Percentiles rank a stretch among this genome's conserved stretches.
These are phyloP conservation scores for Amitus sp. DNA, from an alignment of 2,888 invertebrate genomes.

Conservation along the genomic window DNA sequence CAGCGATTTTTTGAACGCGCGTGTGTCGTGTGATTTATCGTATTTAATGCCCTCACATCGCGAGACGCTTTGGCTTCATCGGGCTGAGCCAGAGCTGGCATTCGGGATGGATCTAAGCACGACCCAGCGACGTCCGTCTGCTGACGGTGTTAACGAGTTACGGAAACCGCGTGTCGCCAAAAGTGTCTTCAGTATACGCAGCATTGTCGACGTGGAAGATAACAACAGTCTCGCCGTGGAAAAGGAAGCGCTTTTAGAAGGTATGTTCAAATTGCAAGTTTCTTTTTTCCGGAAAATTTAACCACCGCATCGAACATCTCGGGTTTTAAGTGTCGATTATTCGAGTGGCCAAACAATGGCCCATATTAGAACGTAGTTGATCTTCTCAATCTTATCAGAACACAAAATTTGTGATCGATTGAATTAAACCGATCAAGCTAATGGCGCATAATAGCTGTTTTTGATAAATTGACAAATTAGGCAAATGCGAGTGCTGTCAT, in stretches of 20 bases:
- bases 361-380: too few species aligned
- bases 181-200: slow-evolving; percentile 71
- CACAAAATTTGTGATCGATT: too few species aligned
- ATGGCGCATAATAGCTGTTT: too few species aligned
- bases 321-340: too few species aligned
- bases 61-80: not conserved
- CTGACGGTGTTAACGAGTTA: slow-evolving; percentile 60
- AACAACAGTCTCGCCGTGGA: slow-evolving; percentile 50
- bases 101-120: slow-evolving; percentile 67
- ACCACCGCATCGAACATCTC: too few species aligned
- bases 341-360: too few species aligned
- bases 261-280: slow-evolving; percentile 43
- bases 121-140: slow-evolving; percentile 60
- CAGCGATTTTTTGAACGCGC: not conserved
- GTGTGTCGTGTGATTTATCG: not conserved
- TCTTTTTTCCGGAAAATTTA: not conserved
- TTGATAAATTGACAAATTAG: too few species aligned
- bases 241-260: slow-evolving; percentile 45
- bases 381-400: too few species aligned
- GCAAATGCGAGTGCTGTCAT: too few species aligned
- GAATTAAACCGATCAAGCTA: too few species aligned
- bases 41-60: slow-evolving; percentile 3
- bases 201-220: slow-evolving; percentile 70
- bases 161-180: slow-evolving; percentile 70
- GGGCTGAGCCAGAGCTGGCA: not conserved